These are phyloP conservation scores for Scaptomyza flava DNA, from an alignment of 2,888 invertebrate genomes.

Conservation along the genomic window DNA sequence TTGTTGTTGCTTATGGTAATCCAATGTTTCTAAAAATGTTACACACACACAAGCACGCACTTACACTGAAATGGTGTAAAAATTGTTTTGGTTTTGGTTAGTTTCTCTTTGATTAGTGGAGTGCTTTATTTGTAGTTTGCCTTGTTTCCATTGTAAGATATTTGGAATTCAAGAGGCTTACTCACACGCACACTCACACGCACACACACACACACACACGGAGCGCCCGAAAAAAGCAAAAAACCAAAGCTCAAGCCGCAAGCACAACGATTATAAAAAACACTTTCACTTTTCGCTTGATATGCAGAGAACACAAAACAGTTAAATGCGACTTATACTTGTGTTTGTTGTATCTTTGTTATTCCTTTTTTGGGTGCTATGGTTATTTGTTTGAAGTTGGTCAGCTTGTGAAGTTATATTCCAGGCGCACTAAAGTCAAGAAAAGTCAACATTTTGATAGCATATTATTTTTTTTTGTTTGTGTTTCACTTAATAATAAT, in stretches of 20 bases:
- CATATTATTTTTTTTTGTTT: constrained; percentile 13
- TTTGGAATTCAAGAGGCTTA: constrained; percentile 75
- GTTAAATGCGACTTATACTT: constrained; percentile 44
- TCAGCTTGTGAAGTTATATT: constrained; percentile 36
- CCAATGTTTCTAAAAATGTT: constrained; percentile 29
- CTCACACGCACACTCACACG: constrained; percentile 69
- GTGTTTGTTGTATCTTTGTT: constrained; percentile 9
- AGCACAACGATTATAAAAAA: constrained; percentile 36
- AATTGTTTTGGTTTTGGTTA: constrained; percentile 40
- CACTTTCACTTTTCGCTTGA: constrained; percentile 79
- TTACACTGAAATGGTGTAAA: constrained; percentile 29
- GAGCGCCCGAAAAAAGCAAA: constrained; percentile 37
- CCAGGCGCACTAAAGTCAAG: constrained; percentile 58
- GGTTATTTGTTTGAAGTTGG: constrained; percentile 15
- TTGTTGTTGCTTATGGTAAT: constrained; percentile 32
- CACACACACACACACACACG: constrained; percentile 68
- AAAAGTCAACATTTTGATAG: constrained; percentile 66
- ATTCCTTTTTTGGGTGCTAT: constrained; percentile 7
- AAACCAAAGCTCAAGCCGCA: constrained; percentile 23
- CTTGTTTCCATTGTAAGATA: constrained; percentile 69
- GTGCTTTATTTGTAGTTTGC: constrained; percentile 61
- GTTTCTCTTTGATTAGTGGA: constrained; percentile 59
- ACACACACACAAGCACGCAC: constrained; percentile 18
- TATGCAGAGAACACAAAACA: constrained; percentile 75
- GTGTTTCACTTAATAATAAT: constrained; percentile 5